These are phyloP conservation scores for Ditylenchus dipsaci DNA, from an alignment of 1,140 invertebrate genomes.

Conservation along the genomic window DNA sequence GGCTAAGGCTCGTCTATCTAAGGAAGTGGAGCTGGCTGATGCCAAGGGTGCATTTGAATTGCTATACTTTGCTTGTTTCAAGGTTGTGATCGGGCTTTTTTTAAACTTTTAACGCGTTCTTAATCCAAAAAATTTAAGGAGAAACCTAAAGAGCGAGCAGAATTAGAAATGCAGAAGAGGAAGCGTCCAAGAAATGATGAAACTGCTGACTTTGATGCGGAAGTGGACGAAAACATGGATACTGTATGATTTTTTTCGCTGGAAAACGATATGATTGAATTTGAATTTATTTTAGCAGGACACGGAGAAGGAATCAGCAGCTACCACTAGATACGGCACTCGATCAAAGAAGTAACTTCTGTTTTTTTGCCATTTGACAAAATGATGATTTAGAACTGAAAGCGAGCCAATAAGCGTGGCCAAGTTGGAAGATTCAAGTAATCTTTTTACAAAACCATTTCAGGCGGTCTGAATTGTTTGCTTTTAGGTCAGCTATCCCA, in stretches of 20 bases:
- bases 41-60: conserved; percentile 86
- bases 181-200: conserved; percentile 6
- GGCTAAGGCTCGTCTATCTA: conserved; percentile 85
- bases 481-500: conserved; percentile 13
- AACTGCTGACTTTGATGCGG: conserved; percentile 12
- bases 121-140: conserved; percentile 33
- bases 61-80: conserved; percentile 95
- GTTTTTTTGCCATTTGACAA: not conserved
- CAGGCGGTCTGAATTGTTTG: not conserved
- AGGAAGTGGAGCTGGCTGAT: conserved; percentile 75
- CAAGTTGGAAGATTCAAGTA: not conserved
- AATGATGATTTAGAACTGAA: not conserved
- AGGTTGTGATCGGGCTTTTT: conserved; percentile 62
- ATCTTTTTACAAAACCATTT: not conserved
- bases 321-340: conserved; percentile 4
- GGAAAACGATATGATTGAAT: too few relatives aligned
- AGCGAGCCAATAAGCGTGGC: not conserved
- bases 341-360: not conserved
- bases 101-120: too few relatives aligned
- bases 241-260: conserved; percentile 5
- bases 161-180: conserved; percentile 16
- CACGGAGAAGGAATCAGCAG: not conserved
- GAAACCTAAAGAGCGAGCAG: conserved; percentile 44
- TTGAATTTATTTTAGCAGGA: too few relatives aligned
- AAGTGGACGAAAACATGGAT: conserved; percentile 43